A percentile compares a stretch with the other conserved stretches of the same genome.
Evolutionary conservation across 2,113 vertebrate genomes (phyloP).

Genomic region (Martes martes): DNA sequence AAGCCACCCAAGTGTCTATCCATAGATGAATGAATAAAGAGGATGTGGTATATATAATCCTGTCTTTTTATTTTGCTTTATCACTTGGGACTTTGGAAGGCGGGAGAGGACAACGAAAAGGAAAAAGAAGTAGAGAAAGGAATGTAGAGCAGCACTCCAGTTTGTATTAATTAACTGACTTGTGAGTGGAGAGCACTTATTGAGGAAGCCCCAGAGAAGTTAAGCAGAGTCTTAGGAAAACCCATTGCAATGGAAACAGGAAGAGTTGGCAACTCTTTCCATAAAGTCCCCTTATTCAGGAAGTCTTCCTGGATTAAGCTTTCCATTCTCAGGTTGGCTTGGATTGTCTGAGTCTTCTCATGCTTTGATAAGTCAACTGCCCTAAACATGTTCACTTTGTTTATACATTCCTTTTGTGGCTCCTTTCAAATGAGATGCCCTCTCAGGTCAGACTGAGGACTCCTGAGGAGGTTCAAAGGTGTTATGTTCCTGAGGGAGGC

Average conservation of each 20-base stretch:
- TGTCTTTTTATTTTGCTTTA: background rate
- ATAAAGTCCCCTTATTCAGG: background rate
- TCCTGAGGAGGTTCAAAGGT: background rate
- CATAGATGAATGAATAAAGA: background rate
- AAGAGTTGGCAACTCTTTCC: background rate
- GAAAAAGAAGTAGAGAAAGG: background rate
- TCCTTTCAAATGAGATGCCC: background rate
- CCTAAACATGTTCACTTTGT: background rate
- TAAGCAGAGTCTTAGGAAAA: background rate
- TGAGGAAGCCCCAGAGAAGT: background rate
- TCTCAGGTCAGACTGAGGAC: background rate
- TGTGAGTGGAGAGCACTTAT: background rate
- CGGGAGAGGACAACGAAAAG: background rate
- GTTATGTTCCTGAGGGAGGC: background rate
- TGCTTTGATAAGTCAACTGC: background rate
- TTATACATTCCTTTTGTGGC: background rate
- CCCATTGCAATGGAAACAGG: background rate
- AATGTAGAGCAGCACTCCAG: background rate
- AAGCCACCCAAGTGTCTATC: background rate
- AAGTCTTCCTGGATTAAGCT: background rate
- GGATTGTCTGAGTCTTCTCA: background rate
- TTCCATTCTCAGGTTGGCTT: background rate
- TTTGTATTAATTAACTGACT: background rate
- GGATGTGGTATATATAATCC: background rate
- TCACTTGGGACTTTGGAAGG: background rate